A percentile compares a stretch with the other conserved stretches of the same genome.
Conservation (phyloP, 2,888 invertebrate genomes). For the Apotomis capreana region DNA sequence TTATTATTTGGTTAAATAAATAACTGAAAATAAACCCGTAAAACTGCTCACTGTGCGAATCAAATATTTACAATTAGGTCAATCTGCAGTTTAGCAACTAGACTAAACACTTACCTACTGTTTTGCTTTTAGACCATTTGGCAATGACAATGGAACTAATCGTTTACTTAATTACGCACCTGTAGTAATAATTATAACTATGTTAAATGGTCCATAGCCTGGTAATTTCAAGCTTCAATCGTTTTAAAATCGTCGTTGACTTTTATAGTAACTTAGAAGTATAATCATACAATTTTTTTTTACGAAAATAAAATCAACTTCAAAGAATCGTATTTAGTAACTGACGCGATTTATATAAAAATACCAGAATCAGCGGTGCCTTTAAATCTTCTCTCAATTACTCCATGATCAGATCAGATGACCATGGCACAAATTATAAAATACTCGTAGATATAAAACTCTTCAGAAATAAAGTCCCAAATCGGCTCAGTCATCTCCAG, state of each 20-base stretch:
- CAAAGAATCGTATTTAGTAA: too few species aligned
- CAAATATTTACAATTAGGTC: conserved; percentile 19
- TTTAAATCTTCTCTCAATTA: too few species aligned
- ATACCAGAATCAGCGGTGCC: too few species aligned
- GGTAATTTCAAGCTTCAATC: conserved; percentile 65
- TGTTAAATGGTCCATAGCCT: conserved; percentile 49
- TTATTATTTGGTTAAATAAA: too few species aligned
- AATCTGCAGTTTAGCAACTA: conserved; percentile 25
- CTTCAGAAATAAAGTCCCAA: too few species aligned
- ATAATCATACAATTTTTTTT: conserved; percentile 29
- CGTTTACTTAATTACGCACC: conserved; percentile 30
- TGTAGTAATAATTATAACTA: conserved; percentile 19
- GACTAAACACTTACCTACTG: not conserved
- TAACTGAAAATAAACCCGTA: too few species aligned
- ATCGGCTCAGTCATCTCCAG: too few species aligned
- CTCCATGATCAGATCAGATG: too few species aligned
- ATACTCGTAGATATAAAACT: too few species aligned
- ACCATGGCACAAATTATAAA: too few species aligned
- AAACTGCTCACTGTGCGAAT: not conserved
- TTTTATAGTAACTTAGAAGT: conserved; percentile 63
- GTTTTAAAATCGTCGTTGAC: conserved; percentile 60
- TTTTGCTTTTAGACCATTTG: conserved; percentile 15
- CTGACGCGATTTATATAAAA: too few species aligned
- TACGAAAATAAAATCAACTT: too few species aligned
- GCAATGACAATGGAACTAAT: conserved; percentile 21